Base-by-base conservation (phyloP, 2,113 vertebrate genomes). In the Microtus pennsylvanicus region DNA sequence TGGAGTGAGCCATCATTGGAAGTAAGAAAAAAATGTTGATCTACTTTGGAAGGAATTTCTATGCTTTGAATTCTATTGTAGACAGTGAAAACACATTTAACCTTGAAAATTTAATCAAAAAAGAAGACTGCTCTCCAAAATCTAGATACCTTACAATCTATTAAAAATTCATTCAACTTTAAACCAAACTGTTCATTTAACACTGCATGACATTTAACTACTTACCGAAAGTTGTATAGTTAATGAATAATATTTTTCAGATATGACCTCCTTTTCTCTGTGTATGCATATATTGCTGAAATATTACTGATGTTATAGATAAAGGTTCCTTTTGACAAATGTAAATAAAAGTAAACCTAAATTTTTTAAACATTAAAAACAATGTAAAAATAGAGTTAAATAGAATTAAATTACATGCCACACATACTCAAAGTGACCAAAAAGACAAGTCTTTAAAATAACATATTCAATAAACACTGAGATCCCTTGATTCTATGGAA, bases 21-120 rank as follows among this genome's bases (percentile, higher is more conserved):
- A 93, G 26, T 78, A n/a, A 95, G 38, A 90, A 93, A 81, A 85
- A 90, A 83, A 58, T 58, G 58, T 50, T 94, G 94, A 61, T 72
- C 3, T 78, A 63, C n/a, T n/a, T 87, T 97, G 72, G 69, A 85
- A 95, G 80, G 61, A 92, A 91, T 42, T 83, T 17, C 28, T 52
- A 35, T 85, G 52, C 67, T 94, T 93, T 96, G 33, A 94, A 88
- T 90, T 35, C 4, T 91, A 42, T 88, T 95, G 22, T 7, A 85
- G 65, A 35, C 21, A 72, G 3, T 67, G n/a, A 95, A 94, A 93
- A 55, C 45, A 9, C 2, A 88, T 9, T 82, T 81, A 55, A 81
- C 42, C 92, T 96, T 55, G 55, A 90, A 69, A 86, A 88, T 42
- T 87, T 92, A 86, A 72, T 91, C 38, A 92, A 6, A 38, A 97